A percentile compares a stretch with the other conserved stretches of the same genome.
phyloP scores from a whole-genome alignment of 2,888 invertebrate species.

The Volucella inflata region DNA sequence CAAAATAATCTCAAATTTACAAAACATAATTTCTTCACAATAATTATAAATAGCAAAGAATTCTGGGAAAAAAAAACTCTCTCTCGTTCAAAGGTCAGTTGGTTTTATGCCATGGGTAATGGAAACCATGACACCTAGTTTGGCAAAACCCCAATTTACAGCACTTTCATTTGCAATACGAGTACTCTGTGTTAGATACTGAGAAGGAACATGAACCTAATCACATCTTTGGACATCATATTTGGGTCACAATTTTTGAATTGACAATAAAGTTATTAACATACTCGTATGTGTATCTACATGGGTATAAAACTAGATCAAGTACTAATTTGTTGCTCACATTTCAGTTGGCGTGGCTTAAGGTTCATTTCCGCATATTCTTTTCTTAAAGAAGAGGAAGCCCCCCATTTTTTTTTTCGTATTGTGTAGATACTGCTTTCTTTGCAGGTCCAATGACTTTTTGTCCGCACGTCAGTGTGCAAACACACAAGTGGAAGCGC shows the following conservation, averaged over 20 bases:
- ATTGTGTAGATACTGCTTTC: conserved; percentile 31
- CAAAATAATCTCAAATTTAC: conserved; percentile 47
- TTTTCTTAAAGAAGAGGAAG: neutral
- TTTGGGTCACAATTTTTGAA: conserved; percentile 59
- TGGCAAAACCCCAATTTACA: conserved; percentile 45
- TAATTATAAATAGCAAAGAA: conserved; percentile 31
- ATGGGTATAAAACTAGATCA: conserved; percentile 55
- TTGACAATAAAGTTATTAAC: conserved; percentile 34
- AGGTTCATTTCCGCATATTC: conserved; percentile 53
- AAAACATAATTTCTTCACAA: conserved; percentile 10
- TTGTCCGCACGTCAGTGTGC: conserved; percentile 29
- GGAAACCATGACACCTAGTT: conserved; percentile 45
- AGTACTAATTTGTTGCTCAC: conserved; percentile 45
- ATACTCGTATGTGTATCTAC: neutral
- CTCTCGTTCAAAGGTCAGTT: conserved; percentile 39
- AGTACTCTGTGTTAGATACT: conserved; percentile 4
- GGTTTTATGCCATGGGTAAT: neutral
- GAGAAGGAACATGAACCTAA: conserved; percentile 25
- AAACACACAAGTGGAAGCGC: conserved; percentile 37
- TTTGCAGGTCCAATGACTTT: conserved; percentile 70
- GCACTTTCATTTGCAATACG: conserved; percentile 69
- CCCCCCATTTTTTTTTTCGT: neutral
- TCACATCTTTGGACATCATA: conserved; percentile 28
- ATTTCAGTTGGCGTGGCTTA: conserved; percentile 40
- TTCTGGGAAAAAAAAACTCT: conserved; percentile 64